These are phyloP conservation scores for Phenacoccus solenopsis DNA, from an alignment of 1,140 invertebrate species.

Conservation along the genomic window DNA sequence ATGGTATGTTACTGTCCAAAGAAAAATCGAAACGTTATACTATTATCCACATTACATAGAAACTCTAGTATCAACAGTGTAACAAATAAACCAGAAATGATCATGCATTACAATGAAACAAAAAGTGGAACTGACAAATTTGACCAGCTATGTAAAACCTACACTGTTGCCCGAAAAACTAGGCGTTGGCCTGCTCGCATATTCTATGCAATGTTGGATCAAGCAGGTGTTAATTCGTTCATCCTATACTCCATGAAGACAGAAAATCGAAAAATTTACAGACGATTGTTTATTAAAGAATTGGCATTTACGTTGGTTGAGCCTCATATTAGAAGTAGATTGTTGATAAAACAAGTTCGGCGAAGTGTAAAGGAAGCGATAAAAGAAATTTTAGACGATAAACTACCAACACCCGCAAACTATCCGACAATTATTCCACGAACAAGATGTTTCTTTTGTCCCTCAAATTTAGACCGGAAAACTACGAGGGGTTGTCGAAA, in stretches of 20 bases:
- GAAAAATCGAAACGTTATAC: conserved; percentile 30
- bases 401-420: too few relatives aligned
- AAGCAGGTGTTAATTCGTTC: conserved; percentile 30
- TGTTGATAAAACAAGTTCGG: background rate
- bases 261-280: background rate
- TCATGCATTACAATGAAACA: conserved; percentile 32
- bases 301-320: background rate
- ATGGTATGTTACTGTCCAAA: conserved; percentile 22
- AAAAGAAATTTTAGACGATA: too few relatives aligned
- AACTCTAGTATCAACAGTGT: conserved; percentile 24
- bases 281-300: background rate
- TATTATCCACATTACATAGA: conserved; percentile 28
- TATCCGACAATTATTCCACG: too few relatives aligned
- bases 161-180: conserved; percentile 24
- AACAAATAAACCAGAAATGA: conserved; percentile 32
- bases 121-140: conserved; percentile 34
- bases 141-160: conserved; percentile 30
- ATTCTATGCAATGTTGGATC: conserved; percentile 30
- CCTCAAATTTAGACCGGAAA: too few relatives aligned
- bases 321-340: background rate
- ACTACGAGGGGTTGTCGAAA: too few relatives aligned
- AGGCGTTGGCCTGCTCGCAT: conserved; percentile 29
- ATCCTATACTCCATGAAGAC: background rate
- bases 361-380: too few relatives aligned
- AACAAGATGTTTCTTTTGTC: too few relatives aligned